Percentiles rank a stretch among this genome's conserved stretches.
phyloP scores from a whole-genome alignment of 2,888 invertebrate genomes.

The Trissonchulus latispiculum region DNA sequence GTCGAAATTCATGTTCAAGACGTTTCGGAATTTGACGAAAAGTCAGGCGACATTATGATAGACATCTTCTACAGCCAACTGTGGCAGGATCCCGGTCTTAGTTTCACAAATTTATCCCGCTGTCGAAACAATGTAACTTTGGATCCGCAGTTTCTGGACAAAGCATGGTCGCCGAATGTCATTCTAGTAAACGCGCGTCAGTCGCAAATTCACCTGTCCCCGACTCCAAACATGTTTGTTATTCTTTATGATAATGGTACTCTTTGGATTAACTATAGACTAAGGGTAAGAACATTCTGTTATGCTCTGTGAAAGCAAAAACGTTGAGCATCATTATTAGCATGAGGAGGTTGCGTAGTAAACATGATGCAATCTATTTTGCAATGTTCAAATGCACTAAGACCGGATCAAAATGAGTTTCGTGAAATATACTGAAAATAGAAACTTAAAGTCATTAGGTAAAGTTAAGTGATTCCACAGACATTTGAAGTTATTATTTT shows the following conservation, averaged over 20 bases:
- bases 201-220: conserved; percentile 38
- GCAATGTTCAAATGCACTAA: too few relatives aligned
- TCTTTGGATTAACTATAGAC: conserved; percentile 41
- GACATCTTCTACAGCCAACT: conserved; percentile 17
- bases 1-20: conserved; percentile 16
- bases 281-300: too few relatives aligned
- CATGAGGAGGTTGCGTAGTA: too few relatives aligned
- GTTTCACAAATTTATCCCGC: neutral
- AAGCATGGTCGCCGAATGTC: conserved; percentile 42
- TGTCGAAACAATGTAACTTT: conserved; percentile 15
- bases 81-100: conserved; percentile 3
- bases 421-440: too few relatives aligned
- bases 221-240: conserved; percentile 40
- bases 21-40: conserved; percentile 7
- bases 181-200: conserved; percentile 40
- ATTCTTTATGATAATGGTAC: conserved; percentile 39
- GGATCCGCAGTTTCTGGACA: conserved; percentile 1
- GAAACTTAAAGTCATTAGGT: too few relatives aligned
- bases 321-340: too few relatives aligned
- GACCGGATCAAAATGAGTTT: too few relatives aligned
- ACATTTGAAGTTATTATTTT: too few relatives aligned
- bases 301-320: too few relatives aligned
- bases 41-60: neutral
- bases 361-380: too few relatives aligned
- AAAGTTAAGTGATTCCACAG: too few relatives aligned